phyloP scores from a whole-genome alignment of 2,888 invertebrate genomes.

The Synergus itoensis region DNA sequence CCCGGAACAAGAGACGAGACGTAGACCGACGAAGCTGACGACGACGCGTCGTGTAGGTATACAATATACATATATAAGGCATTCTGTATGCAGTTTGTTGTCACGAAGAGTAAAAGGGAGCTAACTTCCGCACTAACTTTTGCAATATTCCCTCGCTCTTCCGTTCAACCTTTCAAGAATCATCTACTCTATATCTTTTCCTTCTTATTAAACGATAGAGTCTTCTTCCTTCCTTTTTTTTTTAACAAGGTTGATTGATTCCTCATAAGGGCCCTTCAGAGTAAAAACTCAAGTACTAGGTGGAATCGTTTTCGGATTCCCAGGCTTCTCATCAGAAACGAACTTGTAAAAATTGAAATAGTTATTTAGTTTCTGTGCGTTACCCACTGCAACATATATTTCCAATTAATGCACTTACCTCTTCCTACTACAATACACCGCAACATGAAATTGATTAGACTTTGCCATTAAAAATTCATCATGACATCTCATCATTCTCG shows the following conservation, averaged over 20 bases:
- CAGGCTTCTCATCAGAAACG: neutral
- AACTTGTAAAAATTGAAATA: no score
- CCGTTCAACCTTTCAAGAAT: slow-evolving; percentile 56
- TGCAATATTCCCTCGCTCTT: slow-evolving; percentile 69
- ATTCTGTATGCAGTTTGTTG: slow-evolving; percentile 66
- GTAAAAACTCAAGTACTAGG: neutral
- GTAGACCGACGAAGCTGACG: slow-evolving; percentile 22
- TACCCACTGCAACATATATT: neutral
- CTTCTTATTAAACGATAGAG: slow-evolving; percentile 8
- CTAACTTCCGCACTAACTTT: slow-evolving; percentile 61
- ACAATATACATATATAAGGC: slow-evolving; percentile 51
- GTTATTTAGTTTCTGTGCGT: neutral
- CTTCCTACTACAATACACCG: neutral
- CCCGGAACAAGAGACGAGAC: slow-evolving; percentile 48
- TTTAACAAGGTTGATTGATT: neutral
- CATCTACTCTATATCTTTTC: slow-evolving; percentile 43
- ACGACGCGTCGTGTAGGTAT: slow-evolving; percentile 45
- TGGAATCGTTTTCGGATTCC: neutral
- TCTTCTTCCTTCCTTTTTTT: neutral
- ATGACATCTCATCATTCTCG: slow-evolving; percentile 14
- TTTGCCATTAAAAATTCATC: neutral
- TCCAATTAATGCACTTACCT: neutral
- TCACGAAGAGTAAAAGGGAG: slow-evolving; percentile 59
- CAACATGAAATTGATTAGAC: neutral
- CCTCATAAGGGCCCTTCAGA: neutral